Evolutionary conservation across 2,797 vertebrate species (phyloP).

Genomic region (Phrynocephalus forsythii): DNA sequence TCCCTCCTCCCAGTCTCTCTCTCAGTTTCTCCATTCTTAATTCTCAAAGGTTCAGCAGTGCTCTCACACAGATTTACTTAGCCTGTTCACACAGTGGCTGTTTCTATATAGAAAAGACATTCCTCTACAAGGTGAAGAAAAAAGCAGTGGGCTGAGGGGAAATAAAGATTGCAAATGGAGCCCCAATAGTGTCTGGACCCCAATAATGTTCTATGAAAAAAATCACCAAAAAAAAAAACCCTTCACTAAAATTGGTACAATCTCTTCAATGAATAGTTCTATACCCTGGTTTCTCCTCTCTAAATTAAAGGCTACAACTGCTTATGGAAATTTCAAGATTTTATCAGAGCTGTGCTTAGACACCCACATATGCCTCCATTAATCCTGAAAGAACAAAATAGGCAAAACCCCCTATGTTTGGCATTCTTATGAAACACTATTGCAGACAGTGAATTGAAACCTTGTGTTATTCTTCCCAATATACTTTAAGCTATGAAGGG

Average conservation of each 20-base stretch:
- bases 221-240: no score
- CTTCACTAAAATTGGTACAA: not conserved
- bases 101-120: not conserved
- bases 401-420: not conserved
- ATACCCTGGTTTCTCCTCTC: not conserved
- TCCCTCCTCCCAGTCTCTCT: not conserved
- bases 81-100: not conserved
- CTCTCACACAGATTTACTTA: not conserved
- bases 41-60: not conserved
- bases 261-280: not conserved
- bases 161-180: not conserved
- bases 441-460: not conserved
- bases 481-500: not conserved
- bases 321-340: not conserved
- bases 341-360: not conserved
- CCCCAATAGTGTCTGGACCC: no score
- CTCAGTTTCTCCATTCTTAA: not conserved
- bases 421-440: not conserved
- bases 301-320: not conserved
- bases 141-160: no score
- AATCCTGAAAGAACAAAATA: not conserved
- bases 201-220: not conserved
- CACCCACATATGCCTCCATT: not conserved
- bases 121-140: not conserved
- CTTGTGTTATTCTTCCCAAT: not conserved